Conservation (phyloP, 1,140 invertebrate genomes). For the Tyrophagus putrescentiae region DNA sequence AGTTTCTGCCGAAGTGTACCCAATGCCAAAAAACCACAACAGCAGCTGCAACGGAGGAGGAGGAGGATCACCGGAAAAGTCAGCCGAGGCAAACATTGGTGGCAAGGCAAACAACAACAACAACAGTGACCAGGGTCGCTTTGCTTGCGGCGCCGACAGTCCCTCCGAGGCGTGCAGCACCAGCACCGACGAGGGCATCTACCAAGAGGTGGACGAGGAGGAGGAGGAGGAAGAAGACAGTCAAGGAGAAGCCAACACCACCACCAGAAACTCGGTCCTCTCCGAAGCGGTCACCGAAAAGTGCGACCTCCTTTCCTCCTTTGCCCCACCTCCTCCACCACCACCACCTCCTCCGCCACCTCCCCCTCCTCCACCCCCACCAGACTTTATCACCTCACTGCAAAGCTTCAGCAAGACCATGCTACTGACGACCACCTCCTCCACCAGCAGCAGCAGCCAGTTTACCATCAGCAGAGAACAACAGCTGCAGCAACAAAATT, state of each 20-base stretch:
- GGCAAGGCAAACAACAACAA: neutral
- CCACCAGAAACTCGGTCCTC: neutral
- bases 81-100: no score
- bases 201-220: slow-evolving; percentile 27
- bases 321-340: slow-evolving; percentile 15
- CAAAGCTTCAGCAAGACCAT: neutral
- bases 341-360: slow-evolving; percentile 47
- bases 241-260: neutral
- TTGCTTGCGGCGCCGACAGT: neutral
- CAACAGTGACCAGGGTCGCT: neutral
- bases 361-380: slow-evolving; percentile 39
- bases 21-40: slow-evolving; percentile 24
- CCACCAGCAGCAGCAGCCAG: neutral
- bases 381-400: slow-evolving; percentile 23
- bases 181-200: slow-evolving; percentile 28
- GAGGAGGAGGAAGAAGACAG: slow-evolving; percentile 13
- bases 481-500: neutral
- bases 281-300: neutral
- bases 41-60: neutral
- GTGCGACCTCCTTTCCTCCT: slow-evolving; percentile 19
- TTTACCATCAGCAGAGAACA: no score
- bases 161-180: slow-evolving; percentile 26
- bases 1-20: slow-evolving; percentile 28
- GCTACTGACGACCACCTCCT: neutral
- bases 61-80: neutral